phyloP scores from a whole-genome alignment of 2,113 vertebrate genomes.

The Lophius piscatorius region DNA sequence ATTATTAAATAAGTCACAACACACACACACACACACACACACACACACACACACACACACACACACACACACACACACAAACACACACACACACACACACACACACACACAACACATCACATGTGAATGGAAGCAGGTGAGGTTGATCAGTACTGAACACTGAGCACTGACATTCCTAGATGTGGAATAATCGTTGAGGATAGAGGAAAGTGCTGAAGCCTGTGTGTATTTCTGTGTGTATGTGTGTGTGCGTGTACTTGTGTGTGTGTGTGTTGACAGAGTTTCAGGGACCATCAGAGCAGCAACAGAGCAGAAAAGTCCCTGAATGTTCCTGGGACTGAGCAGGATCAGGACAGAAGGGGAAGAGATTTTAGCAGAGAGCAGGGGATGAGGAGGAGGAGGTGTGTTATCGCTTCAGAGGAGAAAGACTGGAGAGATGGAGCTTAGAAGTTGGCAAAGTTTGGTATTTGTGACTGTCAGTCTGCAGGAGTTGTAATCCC shows the following conservation, averaged over 20 bases:
- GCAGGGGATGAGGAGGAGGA: conserved; percentile 29
- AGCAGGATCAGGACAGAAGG: conserved; percentile 61
- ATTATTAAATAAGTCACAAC: not conserved
- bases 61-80: not conserved
- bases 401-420: conserved; percentile 58
- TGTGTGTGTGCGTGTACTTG: no score
- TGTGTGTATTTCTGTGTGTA: no score
- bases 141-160: not conserved
- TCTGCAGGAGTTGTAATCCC: conserved; percentile 61
- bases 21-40: not conserved
- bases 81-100: not conserved
- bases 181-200: no score
- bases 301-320: conserved; percentile 29
- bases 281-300: conserved; percentile 39
- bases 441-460: conserved; percentile 65
- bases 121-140: not conserved
- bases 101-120: no score
- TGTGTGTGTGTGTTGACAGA: conserved; percentile 23
- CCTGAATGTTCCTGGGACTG: conserved; percentile 53
- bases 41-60: not conserved
- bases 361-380: conserved; percentile 56
- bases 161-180: no score
- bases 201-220: no score
- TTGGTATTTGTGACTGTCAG: conserved; percentile 59
- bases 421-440: conserved; percentile 45